Conservation (phyloP, 2,113 vertebrate species). For the Vireo altiloquus region DNA sequence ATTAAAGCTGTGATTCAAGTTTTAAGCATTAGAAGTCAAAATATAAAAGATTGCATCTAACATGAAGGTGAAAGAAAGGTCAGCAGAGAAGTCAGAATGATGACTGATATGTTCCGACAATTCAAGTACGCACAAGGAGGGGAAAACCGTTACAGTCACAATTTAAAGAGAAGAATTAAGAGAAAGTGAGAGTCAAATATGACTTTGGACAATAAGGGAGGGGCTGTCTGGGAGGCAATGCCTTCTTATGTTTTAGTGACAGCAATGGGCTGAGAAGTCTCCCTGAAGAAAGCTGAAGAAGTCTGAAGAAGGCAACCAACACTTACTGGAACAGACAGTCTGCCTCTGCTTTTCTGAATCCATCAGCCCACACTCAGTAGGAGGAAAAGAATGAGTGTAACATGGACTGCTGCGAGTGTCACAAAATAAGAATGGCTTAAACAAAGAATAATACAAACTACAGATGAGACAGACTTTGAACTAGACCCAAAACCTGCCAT, state of each 20-base stretch:
- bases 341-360: neutral
- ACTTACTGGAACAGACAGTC: neutral
- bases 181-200: neutral
- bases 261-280: neutral
- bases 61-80: neutral
- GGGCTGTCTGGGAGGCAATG: neutral
- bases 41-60: neutral
- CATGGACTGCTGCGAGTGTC: neutral
- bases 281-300: neutral
- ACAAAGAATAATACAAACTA: neutral
- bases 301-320: neutral
- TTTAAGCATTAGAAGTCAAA: neutral
- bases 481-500: neutral
- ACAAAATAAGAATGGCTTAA: neutral
- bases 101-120: neutral
- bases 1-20: neutral
- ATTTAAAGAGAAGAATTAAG: neutral
- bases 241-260: neutral
- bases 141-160: neutral
- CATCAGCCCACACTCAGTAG: neutral
- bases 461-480: neutral
- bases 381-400: neutral
- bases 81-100: neutral
- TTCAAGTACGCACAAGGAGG: neutral
- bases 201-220: neutral